Evolutionary conservation across 2,797 vertebrate genomes (phyloP).

Genomic region (Tinamus major): DNA sequence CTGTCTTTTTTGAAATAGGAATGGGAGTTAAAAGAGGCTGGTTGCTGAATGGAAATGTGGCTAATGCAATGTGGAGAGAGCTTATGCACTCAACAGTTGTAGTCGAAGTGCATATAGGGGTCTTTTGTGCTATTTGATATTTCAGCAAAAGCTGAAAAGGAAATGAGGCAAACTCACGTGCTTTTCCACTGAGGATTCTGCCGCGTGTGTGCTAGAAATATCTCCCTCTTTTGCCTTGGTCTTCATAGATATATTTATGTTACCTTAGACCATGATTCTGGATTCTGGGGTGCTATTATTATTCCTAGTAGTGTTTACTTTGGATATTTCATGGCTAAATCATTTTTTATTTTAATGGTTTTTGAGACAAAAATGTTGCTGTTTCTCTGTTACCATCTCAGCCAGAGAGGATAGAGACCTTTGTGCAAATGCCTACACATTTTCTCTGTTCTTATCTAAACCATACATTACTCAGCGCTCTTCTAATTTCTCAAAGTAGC

Average conservation of each 20-base stretch:
- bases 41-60: conserved; percentile 1
- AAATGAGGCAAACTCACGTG: conserved; percentile 57
- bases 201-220: not conserved
- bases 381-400: not conserved
- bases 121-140: conserved; percentile 20
- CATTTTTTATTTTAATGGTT: not conserved
- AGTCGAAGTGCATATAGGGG: not conserved
- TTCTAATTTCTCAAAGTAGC: not conserved
- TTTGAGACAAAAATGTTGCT: not conserved
- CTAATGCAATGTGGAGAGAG: not conserved
- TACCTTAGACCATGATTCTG: not conserved
- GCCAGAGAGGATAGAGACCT: not conserved
- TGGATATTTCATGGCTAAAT: not conserved
- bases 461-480: not conserved
- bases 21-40: not conserved
- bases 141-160: conserved; percentile 63
- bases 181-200: not conserved
- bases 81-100: conserved; percentile 51
- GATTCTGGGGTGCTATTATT: not conserved
- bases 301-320: not conserved
- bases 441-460: not conserved
- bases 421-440: not conserved
- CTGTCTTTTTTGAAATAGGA: not conserved
- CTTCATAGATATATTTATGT: not conserved
- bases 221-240: conserved; percentile 23